phyloP scores from a whole-genome alignment of 2,113 vertebrate species.

The Istiophorus platypterus region DNA sequence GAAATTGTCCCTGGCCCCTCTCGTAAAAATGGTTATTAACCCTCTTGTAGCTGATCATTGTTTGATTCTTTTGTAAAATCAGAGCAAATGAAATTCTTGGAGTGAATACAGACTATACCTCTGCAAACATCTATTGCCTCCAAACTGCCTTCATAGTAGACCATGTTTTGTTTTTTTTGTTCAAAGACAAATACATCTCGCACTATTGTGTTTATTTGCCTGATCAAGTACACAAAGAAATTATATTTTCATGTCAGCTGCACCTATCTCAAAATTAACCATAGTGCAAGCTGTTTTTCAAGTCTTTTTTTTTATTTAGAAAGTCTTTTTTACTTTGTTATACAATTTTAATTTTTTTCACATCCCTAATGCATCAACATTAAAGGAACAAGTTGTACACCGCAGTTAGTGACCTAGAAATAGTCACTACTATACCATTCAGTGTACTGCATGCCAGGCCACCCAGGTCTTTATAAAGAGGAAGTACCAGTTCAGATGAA shows the following conservation, averaged over 20 bases:
- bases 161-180: conserved; percentile 27
- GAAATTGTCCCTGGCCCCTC: conserved; percentile 30
- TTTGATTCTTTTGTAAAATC: conserved; percentile 17
- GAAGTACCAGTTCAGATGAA: conserved; percentile 45
- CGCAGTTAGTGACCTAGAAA: neutral
- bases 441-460: neutral
- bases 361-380: neutral
- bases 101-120: conserved; percentile 5
- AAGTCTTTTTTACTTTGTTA: neutral
- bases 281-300: neutral
- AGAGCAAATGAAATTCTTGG: conserved; percentile 14
- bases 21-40: conserved; percentile 48
- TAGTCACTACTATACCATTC: neutral
- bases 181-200: conserved; percentile 2
- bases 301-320: conserved; percentile 9
- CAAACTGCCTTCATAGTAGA: conserved; percentile 16
- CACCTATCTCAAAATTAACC: neutral
- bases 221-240: neutral
- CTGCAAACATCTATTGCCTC: conserved; percentile 17
- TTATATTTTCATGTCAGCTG: neutral
- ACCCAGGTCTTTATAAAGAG: conserved; percentile 26
- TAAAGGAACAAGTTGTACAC: neutral
- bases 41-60: conserved; percentile 13
- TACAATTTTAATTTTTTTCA: neutral
- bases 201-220: conserved; percentile 2